Conservation (phyloP, 2,797 vertebrate genomes). For the Acanthurus leucopareius region DNA sequence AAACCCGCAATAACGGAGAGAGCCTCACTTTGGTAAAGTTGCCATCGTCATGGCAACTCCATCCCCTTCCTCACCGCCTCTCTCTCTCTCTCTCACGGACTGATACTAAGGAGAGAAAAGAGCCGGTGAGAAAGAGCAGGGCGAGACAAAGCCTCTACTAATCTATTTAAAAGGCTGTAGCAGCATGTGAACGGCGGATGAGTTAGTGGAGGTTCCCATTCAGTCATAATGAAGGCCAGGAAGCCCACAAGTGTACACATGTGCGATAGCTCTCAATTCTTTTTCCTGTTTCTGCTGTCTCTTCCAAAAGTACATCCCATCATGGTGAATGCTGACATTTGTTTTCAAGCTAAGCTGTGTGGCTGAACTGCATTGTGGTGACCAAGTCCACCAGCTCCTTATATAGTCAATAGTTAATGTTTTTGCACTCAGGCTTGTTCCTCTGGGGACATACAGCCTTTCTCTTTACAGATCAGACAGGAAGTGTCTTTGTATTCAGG, state of each 20-base stretch:
- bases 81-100: slow-evolving; percentile 38
- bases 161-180: slow-evolving; percentile 47
- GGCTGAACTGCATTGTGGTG: slow-evolving; percentile 33
- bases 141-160: slow-evolving; percentile 35
- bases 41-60: slow-evolving; percentile 59
- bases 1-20: slow-evolving; percentile 39
- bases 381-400: slow-evolving; percentile 59
- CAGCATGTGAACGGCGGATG: slow-evolving; percentile 27
- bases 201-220: slow-evolving; percentile 39
- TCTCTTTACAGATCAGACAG: slow-evolving; percentile 69
- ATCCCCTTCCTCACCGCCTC: slow-evolving; percentile 9
- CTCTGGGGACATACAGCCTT: slow-evolving; percentile 54
- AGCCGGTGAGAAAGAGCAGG: slow-evolving; percentile 27
- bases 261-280: slow-evolving; percentile 17
- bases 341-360: slow-evolving; percentile 26
- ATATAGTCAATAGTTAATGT: slow-evolving; percentile 71
- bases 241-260: background rate
- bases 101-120: slow-evolving; percentile 23
- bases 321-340: slow-evolving; percentile 13
- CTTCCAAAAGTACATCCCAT: background rate
- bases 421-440: slow-evolving; percentile 40
- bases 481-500: slow-evolving; percentile 73
- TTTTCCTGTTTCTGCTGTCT: background rate
- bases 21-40: slow-evolving; percentile 52
- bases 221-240: slow-evolving; percentile 20